Conservation (phyloP, 92 coral and sea anemone genomes). For the Phenganax stokvisi region DNA sequence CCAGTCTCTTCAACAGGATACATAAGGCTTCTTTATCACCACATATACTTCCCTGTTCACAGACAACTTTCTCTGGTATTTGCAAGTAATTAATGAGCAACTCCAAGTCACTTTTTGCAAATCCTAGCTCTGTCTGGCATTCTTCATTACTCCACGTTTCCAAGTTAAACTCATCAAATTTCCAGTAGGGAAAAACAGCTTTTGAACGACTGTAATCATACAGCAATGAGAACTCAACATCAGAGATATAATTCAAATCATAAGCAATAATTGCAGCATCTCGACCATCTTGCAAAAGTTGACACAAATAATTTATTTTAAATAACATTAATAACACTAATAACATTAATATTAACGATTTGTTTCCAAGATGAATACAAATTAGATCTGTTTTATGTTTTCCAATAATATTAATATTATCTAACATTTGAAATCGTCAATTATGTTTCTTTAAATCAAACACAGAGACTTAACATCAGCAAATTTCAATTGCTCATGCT, state of each 20-base stretch:
- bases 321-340: too few species aligned
- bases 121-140: slow-evolving; percentile 19
- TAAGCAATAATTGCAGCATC: slow-evolving; percentile 28
- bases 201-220: slow-evolving; percentile 24
- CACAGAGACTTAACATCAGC: too few species aligned
- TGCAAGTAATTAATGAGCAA: slow-evolving; percentile 2
- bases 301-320: neutral
- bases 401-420: neutral
- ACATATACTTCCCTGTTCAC: slow-evolving; percentile 15
- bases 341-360: neutral
- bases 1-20: slow-evolving; percentile 32
- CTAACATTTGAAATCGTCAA: neutral
- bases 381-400: neutral
- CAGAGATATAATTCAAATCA: slow-evolving; percentile 17
- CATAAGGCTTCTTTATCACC: slow-evolving; percentile 24
- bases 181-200: slow-evolving; percentile 28
- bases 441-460: neutral
- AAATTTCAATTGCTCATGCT: too few species aligned
- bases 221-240: slow-evolving; percentile 24
- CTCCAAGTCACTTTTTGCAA: slow-evolving; percentile 16
- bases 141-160: slow-evolving; percentile 26
- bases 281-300: slow-evolving; percentile 16
- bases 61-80: slow-evolving; percentile 19
- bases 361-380: neutral
- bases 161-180: slow-evolving; percentile 19